Conservation (phyloP, 2,888 invertebrate species). For the Julus scandinavius region DNA sequence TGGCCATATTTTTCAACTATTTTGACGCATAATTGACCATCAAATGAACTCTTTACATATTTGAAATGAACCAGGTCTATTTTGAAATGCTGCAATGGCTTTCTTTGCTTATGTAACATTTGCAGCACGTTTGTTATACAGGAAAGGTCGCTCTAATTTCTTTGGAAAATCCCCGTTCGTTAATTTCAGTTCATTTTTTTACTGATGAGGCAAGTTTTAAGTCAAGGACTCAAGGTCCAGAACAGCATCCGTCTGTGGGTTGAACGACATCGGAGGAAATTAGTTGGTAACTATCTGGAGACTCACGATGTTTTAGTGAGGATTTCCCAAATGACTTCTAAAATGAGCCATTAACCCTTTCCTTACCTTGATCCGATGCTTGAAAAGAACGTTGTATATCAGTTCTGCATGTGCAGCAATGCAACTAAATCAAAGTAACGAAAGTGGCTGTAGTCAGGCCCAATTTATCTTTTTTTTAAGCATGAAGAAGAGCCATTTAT, state of each 20-base stretch:
- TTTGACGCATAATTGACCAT: background rate
- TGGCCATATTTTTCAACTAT: background rate
- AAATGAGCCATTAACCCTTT: slow-evolving; percentile 12
- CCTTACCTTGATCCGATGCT: slow-evolving; percentile 6
- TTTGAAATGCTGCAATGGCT: background rate
- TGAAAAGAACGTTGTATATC: background rate
- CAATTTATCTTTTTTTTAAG: background rate
- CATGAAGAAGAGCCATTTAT: background rate
- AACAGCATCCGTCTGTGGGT: background rate
- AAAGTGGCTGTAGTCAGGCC: background rate
- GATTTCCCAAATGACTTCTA: slow-evolving; percentile 3
- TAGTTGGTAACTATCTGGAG: slow-evolving; percentile 3
- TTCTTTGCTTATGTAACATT: background rate
- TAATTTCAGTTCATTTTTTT: background rate
- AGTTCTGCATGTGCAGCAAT: background rate
- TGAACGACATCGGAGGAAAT: background rate
- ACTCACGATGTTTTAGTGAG: background rate
- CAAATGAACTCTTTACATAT: background rate
- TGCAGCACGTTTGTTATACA: background rate
- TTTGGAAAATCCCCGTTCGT: background rate
- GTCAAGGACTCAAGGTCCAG: slow-evolving; percentile 28
- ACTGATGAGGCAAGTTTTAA: background rate
- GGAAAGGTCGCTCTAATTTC: background rate
- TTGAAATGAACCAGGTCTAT: background rate
- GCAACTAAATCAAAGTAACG: background rate